These are phyloP conservation scores for Podotricha telesiphe DNA, from an alignment of 2,888 invertebrate species.

Conservation along the genomic window DNA sequence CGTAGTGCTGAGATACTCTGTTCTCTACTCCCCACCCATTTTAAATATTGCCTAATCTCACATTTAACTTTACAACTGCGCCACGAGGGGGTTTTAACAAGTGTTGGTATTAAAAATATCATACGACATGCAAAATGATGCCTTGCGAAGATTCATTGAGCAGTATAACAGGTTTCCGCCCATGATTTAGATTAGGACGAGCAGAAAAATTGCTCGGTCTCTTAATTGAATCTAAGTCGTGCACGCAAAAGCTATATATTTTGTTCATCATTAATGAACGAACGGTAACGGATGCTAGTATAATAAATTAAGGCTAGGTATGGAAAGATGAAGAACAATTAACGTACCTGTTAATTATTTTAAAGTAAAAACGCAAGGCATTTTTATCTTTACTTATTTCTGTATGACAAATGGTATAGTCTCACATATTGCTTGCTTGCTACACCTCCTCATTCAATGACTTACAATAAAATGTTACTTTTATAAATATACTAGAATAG, in stretches of 20 bases:
- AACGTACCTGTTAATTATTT: conserved; percentile 4
- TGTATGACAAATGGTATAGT: too few relatives aligned
- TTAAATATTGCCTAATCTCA: too few relatives aligned
- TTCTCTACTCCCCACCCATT: too few relatives aligned
- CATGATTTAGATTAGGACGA: conserved; percentile 35
- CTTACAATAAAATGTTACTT: too few relatives aligned
- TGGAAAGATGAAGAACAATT: conserved; percentile 9
- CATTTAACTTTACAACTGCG: not conserved
- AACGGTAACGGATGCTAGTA: conserved; percentile 35
- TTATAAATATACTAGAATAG: too few relatives aligned
- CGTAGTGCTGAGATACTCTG: too few relatives aligned
- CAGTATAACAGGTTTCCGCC: conserved; percentile 33
- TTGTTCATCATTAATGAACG: conserved; percentile 37
- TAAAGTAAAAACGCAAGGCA: too few relatives aligned
- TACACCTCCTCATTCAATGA: too few relatives aligned
- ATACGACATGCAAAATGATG: conserved; percentile 36
- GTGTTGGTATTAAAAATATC: conserved; percentile 12
- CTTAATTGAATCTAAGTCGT: conserved; percentile 33
- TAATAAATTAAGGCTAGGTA: conserved; percentile 34
- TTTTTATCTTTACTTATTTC: too few relatives aligned
- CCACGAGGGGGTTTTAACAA: too few relatives aligned
- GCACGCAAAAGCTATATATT: conserved; percentile 35
- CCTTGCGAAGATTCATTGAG: conserved; percentile 38
- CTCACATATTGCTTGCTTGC: too few relatives aligned
- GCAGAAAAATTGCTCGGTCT: conserved; percentile 36